Evolutionary conservation across 2,888 invertebrate genomes (phyloP).

Genomic region (Smittia sp.): DNA sequence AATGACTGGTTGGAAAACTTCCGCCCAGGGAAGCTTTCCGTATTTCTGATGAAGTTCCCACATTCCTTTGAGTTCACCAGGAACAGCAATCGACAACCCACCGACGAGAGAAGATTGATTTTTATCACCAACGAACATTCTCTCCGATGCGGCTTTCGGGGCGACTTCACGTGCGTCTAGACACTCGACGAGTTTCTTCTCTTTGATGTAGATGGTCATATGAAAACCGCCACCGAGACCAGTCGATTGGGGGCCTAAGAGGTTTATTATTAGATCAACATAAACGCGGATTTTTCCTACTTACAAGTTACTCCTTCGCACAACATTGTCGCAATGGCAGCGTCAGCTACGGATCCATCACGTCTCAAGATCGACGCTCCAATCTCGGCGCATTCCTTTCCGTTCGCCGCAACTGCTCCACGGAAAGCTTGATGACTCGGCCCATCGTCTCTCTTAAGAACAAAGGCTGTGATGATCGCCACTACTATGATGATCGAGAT

Average conservation of each 20-base stretch:
- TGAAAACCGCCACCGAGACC: conserved; percentile 82
- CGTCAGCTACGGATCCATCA: conserved; percentile 73
- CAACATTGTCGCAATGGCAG: conserved; percentile 73
- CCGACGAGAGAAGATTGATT: conserved; percentile 56
- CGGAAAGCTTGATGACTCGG: not conserved
- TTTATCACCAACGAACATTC: conserved; percentile 64
- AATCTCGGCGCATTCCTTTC: conserved; percentile 64
- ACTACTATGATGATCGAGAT: conserved; percentile 16
- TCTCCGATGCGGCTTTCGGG: conserved; percentile 62
- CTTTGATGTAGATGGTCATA: conserved; percentile 70
- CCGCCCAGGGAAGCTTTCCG: conserved; percentile 69
- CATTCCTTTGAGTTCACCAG: conserved; percentile 78
- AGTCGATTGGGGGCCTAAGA: conserved; percentile 62
- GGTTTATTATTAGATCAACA: no score
- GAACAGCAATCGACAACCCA: conserved; percentile 72
- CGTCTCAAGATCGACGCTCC: conserved; percentile 66
- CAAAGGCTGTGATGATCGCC: conserved; percentile 14
- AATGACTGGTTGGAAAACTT: conserved; percentile 70
- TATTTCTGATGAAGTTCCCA: conserved; percentile 66
- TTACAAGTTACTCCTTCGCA: conserved; percentile 70
- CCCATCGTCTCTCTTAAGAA: not conserved
- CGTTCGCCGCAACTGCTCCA: conserved; percentile 65
- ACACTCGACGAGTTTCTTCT: conserved; percentile 56
- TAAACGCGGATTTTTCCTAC: not conserved
- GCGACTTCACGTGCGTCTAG: conserved; percentile 74